Percentiles rank a stretch among this genome's conserved stretches.
These are phyloP conservation scores for Megaptera novaeangliae DNA, from an alignment of 2,113 vertebrate species.

Conservation along the genomic window DNA sequence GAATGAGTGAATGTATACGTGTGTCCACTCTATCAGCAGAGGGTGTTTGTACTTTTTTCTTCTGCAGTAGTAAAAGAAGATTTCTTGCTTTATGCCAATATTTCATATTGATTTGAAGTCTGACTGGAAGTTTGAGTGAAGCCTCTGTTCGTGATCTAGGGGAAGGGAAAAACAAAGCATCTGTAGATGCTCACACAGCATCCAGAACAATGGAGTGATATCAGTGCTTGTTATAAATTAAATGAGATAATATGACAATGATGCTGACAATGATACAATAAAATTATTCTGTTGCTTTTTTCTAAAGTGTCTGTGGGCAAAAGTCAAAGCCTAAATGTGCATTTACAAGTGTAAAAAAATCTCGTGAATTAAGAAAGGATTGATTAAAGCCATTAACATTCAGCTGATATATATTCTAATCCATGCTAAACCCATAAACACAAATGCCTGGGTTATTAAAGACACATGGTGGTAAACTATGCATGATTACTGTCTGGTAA, in stretches of 20 bases:
- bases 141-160: neutral
- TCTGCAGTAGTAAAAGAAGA: neutral
- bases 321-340: neutral
- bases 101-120: neutral
- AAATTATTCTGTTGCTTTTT: neutral
- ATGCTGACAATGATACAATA: neutral
- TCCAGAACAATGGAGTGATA: neutral
- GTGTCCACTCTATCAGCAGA: neutral
- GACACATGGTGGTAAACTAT: neutral
- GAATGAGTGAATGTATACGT: neutral
- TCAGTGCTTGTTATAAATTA: neutral
- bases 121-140: neutral
- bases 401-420: slow-evolving; percentile 1
- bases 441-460: neutral
- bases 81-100: neutral
- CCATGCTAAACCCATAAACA: neutral
- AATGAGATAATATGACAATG: neutral
- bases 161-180: neutral
- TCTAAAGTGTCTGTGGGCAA: neutral
- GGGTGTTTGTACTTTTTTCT: neutral
- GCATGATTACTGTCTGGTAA: slow-evolving; percentile 1
- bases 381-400: slow-evolving; percentile 6
- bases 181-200: neutral
- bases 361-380: neutral
- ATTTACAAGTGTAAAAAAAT: neutral